Percentiles rank a stretch among this genome's conserved stretches.
phyloP scores from a whole-genome alignment of 1,140 invertebrate genomes.

The Phocides pigmalion region DNA sequence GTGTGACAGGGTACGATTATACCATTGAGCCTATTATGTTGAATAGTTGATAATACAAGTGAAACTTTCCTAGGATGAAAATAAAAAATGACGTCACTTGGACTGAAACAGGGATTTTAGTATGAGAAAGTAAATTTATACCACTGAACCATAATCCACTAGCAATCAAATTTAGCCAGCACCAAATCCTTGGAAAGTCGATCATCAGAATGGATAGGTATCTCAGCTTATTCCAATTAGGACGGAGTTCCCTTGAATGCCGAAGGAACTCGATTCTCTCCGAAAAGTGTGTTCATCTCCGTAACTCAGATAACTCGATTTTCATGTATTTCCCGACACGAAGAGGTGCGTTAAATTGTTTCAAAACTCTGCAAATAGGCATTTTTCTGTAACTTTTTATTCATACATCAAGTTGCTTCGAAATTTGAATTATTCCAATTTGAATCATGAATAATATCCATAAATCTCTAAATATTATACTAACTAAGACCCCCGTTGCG shows the following conservation, averaged over 20 bases:
- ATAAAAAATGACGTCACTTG: too few species aligned
- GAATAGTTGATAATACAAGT: too few species aligned
- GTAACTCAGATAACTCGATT: conserved; percentile 31
- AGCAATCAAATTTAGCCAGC: neutral
- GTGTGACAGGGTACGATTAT: too few species aligned
- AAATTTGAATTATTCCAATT: neutral
- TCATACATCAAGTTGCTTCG: neutral
- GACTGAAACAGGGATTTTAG: too few species aligned
- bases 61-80: too few species aligned
- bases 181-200: conserved; percentile 2
- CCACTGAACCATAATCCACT: neutral
- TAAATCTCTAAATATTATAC: too few species aligned
- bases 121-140: too few species aligned
- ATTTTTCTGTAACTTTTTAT: conserved; percentile 4
- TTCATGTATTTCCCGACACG: conserved; percentile 18
- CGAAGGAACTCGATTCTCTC: conserved; percentile 10
- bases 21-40: too few species aligned
- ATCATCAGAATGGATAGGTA: conserved; percentile 9
- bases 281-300: conserved; percentile 25
- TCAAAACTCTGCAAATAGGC: conserved; percentile 14
- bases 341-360: conserved; percentile 18
- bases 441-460: too few species aligned
- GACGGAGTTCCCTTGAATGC: conserved; percentile 20
- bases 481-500: too few species aligned
- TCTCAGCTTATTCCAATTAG: conserved; percentile 16